Percentiles rank a stretch among this genome's conserved stretches.
Evolutionary conservation across 2,797 vertebrate genomes (phyloP).

Genomic region (Acanthis flammea): DNA sequence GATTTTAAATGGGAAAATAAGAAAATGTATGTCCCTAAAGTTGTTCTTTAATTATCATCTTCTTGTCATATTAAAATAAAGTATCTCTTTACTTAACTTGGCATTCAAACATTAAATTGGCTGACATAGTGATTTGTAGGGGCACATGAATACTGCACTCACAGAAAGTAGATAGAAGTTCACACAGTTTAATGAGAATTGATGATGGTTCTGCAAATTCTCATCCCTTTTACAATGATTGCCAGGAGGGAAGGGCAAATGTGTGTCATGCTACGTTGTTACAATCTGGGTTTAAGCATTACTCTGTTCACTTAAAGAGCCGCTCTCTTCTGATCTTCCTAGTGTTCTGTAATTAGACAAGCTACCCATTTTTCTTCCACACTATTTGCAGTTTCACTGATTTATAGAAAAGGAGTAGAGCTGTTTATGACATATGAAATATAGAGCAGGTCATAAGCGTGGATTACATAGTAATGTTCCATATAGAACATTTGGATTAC

Average conservation of each 20-base stretch:
- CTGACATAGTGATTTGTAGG: neutral
- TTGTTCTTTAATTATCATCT: neutral
- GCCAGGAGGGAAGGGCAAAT: neutral
- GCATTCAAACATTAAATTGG: neutral
- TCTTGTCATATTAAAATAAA: neutral
- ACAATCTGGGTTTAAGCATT: neutral
- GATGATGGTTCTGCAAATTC: neutral
- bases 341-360: conserved; percentile 19
- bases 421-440: neutral
- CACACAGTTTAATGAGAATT: neutral
- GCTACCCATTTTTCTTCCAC: neutral
- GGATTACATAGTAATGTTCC: neutral
- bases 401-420: conserved; percentile 4
- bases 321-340: neutral
- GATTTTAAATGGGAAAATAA: neutral
- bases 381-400: neutral
- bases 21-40: neutral
- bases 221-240: neutral
- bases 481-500: neutral
- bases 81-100: neutral
- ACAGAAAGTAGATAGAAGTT: neutral
- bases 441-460: neutral
- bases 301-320: neutral
- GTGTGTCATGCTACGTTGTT: neutral
- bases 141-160: neutral